Evolutionary conservation across 2,797 vertebrate species (phyloP), one percentile per base, ranked within the genome.

Genomic region (Masticophis lateralis): DNA sequence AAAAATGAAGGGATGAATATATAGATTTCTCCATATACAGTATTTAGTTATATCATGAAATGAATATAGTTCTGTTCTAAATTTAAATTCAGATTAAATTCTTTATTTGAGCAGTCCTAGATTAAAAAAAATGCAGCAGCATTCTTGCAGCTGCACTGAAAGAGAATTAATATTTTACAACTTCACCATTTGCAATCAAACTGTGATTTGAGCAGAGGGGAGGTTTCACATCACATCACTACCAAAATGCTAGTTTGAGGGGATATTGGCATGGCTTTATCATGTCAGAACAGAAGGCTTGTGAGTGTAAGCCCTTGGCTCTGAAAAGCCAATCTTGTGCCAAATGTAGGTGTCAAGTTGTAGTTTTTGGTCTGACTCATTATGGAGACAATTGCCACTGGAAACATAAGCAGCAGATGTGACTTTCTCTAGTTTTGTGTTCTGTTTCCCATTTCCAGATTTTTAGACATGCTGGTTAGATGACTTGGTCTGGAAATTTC

Each of bases 341-440:
- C 93, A 86, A 51, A 28, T 53, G 63, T 93, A 91, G 57, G 69
- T 93, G 90, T 89, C 87, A 89, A 86, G 51, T 91, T 91, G 59
- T 91, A 86, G 59, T 56, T 89, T 83, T 91, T 91, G 90, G 90
- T 93, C 90, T 91, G 91, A 89, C 69, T 91, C 90, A 93, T 93
- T 91, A 93, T 91, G 51, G 51, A 89, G 32, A 93, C 69, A 89
- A 93, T 91, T 88, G 69, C 51, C 91, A 91, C 47, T 89, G 87
- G 69, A 93, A 86, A 83, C 56, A 79, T n/a, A 63, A 89, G 27
- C 32, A 74, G 91, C 90, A 91, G 59, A 89, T 86, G 20, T 22
- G 32, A 22, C 51, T n/a, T 74, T 74, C n/a, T 28, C 28, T 60
- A 22, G 47, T 66, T 61, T 59, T 93, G 25, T 47, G 37, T 43